phyloP scores from a whole-genome alignment of 2,888 invertebrate genomes.

The Plebejus anna region DNA sequence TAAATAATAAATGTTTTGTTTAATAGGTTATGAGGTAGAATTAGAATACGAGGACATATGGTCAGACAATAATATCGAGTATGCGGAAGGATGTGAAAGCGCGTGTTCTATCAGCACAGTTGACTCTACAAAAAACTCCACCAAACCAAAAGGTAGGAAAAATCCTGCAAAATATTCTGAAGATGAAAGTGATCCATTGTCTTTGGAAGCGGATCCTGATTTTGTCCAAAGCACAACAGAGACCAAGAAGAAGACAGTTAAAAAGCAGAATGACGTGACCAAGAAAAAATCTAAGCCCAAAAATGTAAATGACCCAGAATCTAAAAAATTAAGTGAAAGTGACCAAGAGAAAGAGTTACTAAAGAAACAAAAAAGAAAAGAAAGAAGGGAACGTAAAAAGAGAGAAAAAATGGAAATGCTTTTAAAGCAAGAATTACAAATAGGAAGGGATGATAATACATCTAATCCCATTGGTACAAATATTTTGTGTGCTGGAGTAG shows the following conservation, averaged over 20 bases:
- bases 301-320: slow-evolving; percentile 32
- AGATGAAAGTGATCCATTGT: slow-evolving; percentile 60
- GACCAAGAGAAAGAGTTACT: slow-evolving; percentile 37
- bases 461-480: slow-evolving; percentile 58
- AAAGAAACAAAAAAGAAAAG: slow-evolving; percentile 42
- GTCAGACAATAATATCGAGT: slow-evolving; percentile 46
- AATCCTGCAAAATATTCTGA: slow-evolving; percentile 43
- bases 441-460: slow-evolving; percentile 38
- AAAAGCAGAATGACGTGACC: slow-evolving; percentile 43
- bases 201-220: slow-evolving; percentile 45
- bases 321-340: slow-evolving; percentile 25
- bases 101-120: slow-evolving; percentile 44
- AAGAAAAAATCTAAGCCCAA: slow-evolving; percentile 37
- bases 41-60: slow-evolving; percentile 62
- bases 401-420: slow-evolving; percentile 36
- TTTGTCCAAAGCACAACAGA: slow-evolving; percentile 58
- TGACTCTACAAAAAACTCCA: slow-evolving; percentile 31
- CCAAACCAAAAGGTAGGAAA: slow-evolving; percentile 49
- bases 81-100: slow-evolving; percentile 47
- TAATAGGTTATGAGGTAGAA: slow-evolving; percentile 70
- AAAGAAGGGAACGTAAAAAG: slow-evolving; percentile 43
- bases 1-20: slow-evolving; percentile 16
- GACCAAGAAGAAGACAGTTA: slow-evolving; percentile 43
- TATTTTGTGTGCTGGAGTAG: neutral
- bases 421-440: slow-evolving; percentile 1